Conservation (phyloP, 2,113 vertebrate species). For the Petrocephalus microphthalmus region DNA sequence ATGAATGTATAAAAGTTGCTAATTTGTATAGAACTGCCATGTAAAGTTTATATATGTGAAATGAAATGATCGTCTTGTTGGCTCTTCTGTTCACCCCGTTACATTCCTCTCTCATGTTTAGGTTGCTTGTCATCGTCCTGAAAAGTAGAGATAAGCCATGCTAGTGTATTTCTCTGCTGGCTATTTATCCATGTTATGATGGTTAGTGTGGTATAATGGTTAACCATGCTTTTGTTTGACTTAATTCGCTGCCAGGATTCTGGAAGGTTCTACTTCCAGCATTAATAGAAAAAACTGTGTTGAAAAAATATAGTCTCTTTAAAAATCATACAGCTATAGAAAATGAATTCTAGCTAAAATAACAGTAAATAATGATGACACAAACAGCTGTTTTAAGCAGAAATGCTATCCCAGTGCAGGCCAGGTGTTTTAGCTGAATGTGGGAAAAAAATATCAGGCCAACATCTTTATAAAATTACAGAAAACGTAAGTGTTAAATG, state of each 20-base stretch:
- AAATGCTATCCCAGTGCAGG: neutral
- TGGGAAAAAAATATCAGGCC: neutral
- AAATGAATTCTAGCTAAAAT: neutral
- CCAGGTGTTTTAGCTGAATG: neutral
- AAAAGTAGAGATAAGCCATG: neutral
- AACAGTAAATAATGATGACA: neutral
- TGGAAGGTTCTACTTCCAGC: neutral
- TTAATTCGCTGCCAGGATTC: neutral
- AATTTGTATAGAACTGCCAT: neutral
- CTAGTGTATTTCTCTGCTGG: neutral
- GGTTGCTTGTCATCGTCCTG: neutral
- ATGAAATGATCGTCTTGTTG: neutral
- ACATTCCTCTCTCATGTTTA: neutral
- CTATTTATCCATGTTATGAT: neutral
- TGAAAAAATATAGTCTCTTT: too few species aligned
- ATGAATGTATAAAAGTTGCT: neutral
- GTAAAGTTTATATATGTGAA: neutral
- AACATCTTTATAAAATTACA: neutral
- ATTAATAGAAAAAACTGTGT: too few species aligned
- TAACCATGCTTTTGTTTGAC: neutral
- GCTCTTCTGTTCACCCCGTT: neutral
- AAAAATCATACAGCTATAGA: neutral
- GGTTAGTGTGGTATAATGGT: neutral
- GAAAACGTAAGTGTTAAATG: neutral
- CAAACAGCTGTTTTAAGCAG: neutral